Percentiles rank a stretch among this genome's conserved stretches.
Conservation (phyloP, 1,140 invertebrate genomes). For the Ceratina australensis region DNA sequence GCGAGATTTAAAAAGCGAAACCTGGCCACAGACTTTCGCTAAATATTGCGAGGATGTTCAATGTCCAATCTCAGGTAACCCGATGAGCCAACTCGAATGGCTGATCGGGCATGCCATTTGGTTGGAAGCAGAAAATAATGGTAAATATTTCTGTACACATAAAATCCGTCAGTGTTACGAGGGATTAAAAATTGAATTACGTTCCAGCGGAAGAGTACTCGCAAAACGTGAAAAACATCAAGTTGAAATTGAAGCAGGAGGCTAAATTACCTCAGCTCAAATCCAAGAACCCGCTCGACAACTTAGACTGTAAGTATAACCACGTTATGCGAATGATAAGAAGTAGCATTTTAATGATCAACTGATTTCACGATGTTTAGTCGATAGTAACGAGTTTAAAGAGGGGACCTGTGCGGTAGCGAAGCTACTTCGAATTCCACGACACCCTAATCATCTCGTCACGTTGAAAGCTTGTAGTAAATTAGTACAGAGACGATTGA, state of each 20-base stretch:
- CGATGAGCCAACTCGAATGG: slow-evolving; percentile 89
- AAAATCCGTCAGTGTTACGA: slow-evolving; percentile 21
- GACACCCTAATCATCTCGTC: slow-evolving; percentile 90
- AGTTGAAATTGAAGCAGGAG: slow-evolving; percentile 79
- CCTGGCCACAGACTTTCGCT: slow-evolving; percentile 87
- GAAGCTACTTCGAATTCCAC: slow-evolving; percentile 87
- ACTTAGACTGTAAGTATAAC: slow-evolving; percentile 88
- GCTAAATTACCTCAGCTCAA: slow-evolving; percentile 84
- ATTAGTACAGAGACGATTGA: slow-evolving; percentile 84
- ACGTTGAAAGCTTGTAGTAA: slow-evolving; percentile 88
- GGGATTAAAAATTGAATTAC: slow-evolving; percentile 50
- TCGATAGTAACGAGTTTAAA: slow-evolving; percentile 90
- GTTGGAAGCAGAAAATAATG: slow-evolving; percentile 90
- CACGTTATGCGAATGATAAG: too few relatives aligned
- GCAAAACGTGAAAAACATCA: slow-evolving; percentile 81
- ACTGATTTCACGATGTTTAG: slow-evolving; percentile 77
- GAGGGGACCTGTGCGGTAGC: slow-evolving; percentile 89
- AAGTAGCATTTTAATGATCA: slow-evolving; percentile 32
- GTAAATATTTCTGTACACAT: slow-evolving; percentile 78
- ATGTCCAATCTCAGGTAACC: slow-evolving; percentile 80
- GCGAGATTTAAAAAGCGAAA: slow-evolving; percentile 81
- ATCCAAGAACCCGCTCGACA: slow-evolving; percentile 90
- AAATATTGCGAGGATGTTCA: slow-evolving; percentile 89
- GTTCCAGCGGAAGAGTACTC: slow-evolving; percentile 87
- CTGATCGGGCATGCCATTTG: slow-evolving; percentile 90